Evolutionary conservation across 1,140 invertebrate species (phyloP), one percentile per base, ranked within the genome.

Genomic region (Aphelinus atriplicis): DNA sequence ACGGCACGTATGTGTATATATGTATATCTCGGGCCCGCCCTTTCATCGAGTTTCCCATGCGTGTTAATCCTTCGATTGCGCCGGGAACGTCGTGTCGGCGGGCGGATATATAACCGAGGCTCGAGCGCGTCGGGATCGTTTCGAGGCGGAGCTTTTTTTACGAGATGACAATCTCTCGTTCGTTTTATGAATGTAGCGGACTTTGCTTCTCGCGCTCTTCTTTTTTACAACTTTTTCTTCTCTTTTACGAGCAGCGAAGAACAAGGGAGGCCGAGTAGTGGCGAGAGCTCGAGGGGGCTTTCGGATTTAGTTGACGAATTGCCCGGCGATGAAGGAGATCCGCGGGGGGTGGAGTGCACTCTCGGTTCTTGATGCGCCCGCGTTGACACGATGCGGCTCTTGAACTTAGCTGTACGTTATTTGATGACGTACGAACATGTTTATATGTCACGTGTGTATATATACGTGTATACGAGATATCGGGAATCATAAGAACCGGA

Each of bases 141-240:
- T 65, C 48, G 10, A 3, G 50, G 46, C 43, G 7, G 51, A 51
- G 26, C 47, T 70, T 61, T 26, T 26, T 57, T 60, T 51, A 65
- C 48, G 7, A 53, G 46, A 65, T 65, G n/a, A 65, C n/a, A 10
- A 4, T 7, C 7, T 58, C 45, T 26, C 26, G 26, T 26, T 68
- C 46, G 10, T 70, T 70, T 60, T 61, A 48, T 50, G 47, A 60
- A 69, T 60, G 48, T 7, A 67, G 65, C 53, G 2, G 3, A 6
- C 56, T 57, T 26, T 26, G 26, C 26, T 26, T 26, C 26, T 26
- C 26, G 26, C 26, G 26, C 26, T 26, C 26, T 26, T 26, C 26
- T 26, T 26, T 26, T 26, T 26, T 26, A 26, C 26, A 26, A 26
- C 26, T 26, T n/a, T 57, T n/a, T 57, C 6, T 58, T 2, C 57